phyloP scores from a whole-genome alignment of 2,113 vertebrate species.

The Dipodomys stephensi region DNA sequence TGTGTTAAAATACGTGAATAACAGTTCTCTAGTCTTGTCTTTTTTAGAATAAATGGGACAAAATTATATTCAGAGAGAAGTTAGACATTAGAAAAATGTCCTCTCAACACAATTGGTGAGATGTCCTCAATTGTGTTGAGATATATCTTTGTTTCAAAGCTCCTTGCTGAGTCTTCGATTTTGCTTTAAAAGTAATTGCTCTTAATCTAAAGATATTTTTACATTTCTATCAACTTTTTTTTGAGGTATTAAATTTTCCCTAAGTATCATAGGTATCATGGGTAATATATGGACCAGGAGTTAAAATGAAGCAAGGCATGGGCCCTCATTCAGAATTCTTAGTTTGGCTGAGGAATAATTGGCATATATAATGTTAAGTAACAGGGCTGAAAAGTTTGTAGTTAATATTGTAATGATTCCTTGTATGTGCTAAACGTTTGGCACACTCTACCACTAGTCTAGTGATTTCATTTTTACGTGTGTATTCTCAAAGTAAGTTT shows the following conservation, averaged over 20 bases:
- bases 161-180: neutral
- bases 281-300: neutral
- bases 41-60: constrained; percentile 15
- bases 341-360: neutral
- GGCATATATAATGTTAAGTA: neutral
- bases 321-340: neutral
- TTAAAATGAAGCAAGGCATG: neutral
- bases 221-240: neutral
- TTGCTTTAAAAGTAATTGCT: neutral
- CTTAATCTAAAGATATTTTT: neutral
- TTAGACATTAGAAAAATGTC: neutral
- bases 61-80: constrained; percentile 13
- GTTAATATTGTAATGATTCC: neutral
- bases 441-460: neutral
- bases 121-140: neutral
- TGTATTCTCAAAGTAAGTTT: neutral
- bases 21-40: constrained; percentile 4
- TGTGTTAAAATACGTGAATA: neutral
- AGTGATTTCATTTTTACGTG: neutral
- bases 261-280: neutral
- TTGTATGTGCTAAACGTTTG: neutral
- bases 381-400: neutral
- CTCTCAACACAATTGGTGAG: neutral
- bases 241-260: constrained; percentile 5
- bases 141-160: constrained; percentile 2